Conservation (phyloP, 2,888 invertebrate genomes). For the Dione vanillae region DNA sequence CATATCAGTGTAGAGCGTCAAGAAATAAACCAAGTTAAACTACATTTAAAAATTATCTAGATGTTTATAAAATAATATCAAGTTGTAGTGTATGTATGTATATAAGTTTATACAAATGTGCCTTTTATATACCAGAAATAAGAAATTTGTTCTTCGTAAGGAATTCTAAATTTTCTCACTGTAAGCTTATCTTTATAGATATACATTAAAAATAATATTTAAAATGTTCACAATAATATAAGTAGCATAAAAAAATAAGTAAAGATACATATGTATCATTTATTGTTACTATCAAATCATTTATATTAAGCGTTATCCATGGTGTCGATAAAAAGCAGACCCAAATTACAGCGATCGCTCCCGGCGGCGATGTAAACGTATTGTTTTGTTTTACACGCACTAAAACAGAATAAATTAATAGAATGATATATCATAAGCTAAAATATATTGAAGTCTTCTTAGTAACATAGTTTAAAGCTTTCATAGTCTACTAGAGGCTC, state of each 20-base stretch:
- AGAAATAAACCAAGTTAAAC: too few relatives aligned
- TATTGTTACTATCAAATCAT: constrained; percentile 15
- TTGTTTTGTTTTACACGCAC: constrained; percentile 2
- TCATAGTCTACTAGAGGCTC: too few relatives aligned
- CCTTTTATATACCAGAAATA: too few relatives aligned
- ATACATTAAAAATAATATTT: too few relatives aligned
- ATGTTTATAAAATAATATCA: too few relatives aligned
- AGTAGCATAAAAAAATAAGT: background rate
- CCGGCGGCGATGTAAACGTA: constrained; percentile 33
- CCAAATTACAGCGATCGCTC: constrained; percentile 38
- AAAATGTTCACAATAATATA: background rate
- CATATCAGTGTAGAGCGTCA: too few relatives aligned
- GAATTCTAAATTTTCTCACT: too few relatives aligned
- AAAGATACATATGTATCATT: background rate
- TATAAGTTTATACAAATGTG: too few relatives aligned
- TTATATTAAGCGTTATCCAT: constrained; percentile 27
- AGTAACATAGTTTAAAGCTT: background rate
- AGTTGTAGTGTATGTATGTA: too few relatives aligned
- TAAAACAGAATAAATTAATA: constrained; percentile 15
- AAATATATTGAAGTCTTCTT: background rate
- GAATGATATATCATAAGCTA: constrained; percentile 17
- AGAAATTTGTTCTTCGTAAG: too few relatives aligned
- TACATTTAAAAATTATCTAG: too few relatives aligned
- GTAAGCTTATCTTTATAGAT: too few relatives aligned
- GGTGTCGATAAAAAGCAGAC: constrained; percentile 29